Evolutionary conservation across 1,140 invertebrate species (phyloP).

Genomic region (Babylonia areolata): DNA sequence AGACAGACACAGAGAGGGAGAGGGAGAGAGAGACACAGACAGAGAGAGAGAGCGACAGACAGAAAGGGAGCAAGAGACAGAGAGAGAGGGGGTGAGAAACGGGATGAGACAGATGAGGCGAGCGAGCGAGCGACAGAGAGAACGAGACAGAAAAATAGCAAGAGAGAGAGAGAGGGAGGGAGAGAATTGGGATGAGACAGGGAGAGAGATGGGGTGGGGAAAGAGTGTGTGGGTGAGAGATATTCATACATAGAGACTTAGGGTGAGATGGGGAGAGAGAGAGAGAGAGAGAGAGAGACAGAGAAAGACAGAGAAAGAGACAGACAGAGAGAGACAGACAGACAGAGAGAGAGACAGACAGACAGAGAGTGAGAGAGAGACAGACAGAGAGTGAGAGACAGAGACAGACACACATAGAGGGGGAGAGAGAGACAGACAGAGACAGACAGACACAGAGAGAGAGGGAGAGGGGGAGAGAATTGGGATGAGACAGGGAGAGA

Average conservation of each 20-base stretch:
- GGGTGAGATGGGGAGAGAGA: neutral
- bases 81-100: neutral
- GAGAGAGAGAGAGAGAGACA: neutral
- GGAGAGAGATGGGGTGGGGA: too few species aligned
- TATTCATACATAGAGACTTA: neutral
- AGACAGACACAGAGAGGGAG: neutral
- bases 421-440: too few species aligned
- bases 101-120: too few species aligned
- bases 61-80: neutral
- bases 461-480: too few species aligned
- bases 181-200: neutral
- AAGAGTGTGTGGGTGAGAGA: too few species aligned
- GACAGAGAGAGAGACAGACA: slow-evolving; percentile 13
- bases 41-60: neutral
- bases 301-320: neutral
- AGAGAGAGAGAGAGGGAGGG: slow-evolving; percentile 16
- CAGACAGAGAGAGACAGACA: slow-evolving; percentile 5
- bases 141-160: neutral
- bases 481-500: too few species aligned
- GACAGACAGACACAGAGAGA: too few species aligned
- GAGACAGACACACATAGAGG: neutral
- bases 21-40: neutral
- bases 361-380: neutral
- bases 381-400: slow-evolving; percentile 7
- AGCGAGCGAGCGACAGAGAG: too few species aligned